Conservation (phyloP, 2,113 vertebrate genomes). For the Colistium nudipinnis region DNA sequence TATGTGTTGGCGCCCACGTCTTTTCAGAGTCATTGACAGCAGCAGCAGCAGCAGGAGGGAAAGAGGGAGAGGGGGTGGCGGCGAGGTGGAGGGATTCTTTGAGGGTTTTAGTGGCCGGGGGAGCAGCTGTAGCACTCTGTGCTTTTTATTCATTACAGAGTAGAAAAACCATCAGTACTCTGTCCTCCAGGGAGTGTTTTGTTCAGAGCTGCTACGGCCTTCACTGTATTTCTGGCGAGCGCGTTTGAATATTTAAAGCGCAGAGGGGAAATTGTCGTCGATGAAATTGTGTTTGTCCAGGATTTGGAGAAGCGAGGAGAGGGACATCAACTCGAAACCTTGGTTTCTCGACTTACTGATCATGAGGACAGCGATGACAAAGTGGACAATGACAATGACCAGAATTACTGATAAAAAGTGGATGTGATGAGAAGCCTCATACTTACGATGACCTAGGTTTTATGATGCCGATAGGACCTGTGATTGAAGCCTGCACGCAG, state of each 20-base stretch:
- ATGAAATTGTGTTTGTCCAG: constrained; percentile 22
- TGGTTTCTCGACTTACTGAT: neutral
- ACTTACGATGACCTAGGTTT: constrained; percentile 34
- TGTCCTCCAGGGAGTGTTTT: constrained; percentile 70
- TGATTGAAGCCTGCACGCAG: constrained; percentile 33
- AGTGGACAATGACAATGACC: constrained; percentile 5
- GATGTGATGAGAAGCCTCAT: constrained; percentile 21
- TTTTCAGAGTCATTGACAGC: constrained; percentile 17
- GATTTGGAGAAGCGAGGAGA: constrained; percentile 15
- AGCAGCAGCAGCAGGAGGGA: no score
- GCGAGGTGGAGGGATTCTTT: constrained; percentile 24
- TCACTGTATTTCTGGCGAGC: constrained; percentile 45
- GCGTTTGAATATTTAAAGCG: constrained; percentile 64
- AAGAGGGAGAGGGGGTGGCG: neutral
- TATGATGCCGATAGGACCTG: constrained; percentile 21
- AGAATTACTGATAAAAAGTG: constrained; percentile 35
- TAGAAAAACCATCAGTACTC: constrained; percentile 68
- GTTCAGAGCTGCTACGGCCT: constrained; percentile 54
- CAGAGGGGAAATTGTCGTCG: constrained; percentile 34
- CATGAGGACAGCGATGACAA: neutral
- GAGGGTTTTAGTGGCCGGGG: constrained; percentile 52
- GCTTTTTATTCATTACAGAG: constrained; percentile 75
- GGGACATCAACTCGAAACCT: constrained; percentile 35
- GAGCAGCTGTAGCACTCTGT: constrained; percentile 53
- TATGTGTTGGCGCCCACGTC: constrained; percentile 23